Base-by-base conservation (phyloP, 2,888 invertebrate genomes). In the Muschampia plurimacula region DNA sequence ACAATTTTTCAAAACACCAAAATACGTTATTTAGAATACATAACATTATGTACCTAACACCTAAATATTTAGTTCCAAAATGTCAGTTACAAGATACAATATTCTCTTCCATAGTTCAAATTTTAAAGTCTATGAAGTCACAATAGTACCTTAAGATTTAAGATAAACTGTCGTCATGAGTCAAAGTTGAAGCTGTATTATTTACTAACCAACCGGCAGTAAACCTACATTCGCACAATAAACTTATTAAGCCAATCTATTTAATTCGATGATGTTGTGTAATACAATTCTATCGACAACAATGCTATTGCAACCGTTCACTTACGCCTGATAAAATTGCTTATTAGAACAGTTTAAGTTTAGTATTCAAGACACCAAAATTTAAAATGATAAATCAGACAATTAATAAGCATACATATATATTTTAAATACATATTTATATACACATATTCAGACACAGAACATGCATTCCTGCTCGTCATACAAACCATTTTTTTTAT, bases 171-270 rank as follows among this genome's bases (percentile, higher is more conserved):
- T 52, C 49, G 12, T 13, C n/a, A 22, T 55, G 55, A 22, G 15
- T 55, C 55, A 55, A 55, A 55, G 52, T 52, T 52, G 52, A n/a
- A n/a, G 13, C 39, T 39, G 15, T 52, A 52, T 15, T 60, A 32
- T 68, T 60, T 59, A 68, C 28, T n/a, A 63, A 63, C 52, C 46
- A 63, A 52, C 63, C 60, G 69, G 55, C 74, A 71, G 73, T 78
- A 78, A 77, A 78, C 77, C 75, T 76, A 76, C 63, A 72, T 76
- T 75, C 75, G 3, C n/a, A 69, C 77, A 75, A 70, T 73, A 74
- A 70, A 77, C 75, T 78, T 81, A 76, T 78, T 78, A 75, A 80
- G 76, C 74, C 78, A 78, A 78, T 80, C 74, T 75, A 39, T 71
- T 73, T 76, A 78, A 78, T 79, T 78, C 52, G 76, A 63, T 73